Conservation (phyloP, 2,113 vertebrate genomes). For the Aramus guarauna region DNA sequence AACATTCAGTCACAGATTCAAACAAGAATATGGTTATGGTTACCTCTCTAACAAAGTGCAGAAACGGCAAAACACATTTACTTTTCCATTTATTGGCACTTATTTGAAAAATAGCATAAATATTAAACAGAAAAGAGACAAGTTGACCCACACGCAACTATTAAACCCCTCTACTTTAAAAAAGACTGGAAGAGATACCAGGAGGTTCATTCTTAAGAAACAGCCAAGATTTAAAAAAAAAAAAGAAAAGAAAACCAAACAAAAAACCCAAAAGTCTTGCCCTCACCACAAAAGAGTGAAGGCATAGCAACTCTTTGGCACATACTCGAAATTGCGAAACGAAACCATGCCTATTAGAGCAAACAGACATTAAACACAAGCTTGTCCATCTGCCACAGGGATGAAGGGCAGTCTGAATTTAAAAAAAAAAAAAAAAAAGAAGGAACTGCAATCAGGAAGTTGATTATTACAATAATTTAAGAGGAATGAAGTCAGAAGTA, state of each 20-base stretch:
- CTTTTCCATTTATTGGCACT: slow-evolving; percentile 53
- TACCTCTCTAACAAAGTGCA: neutral
- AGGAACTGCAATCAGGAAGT: neutral
- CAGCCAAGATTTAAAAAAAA: neutral
- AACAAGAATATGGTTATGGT: neutral
- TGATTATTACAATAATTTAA: slow-evolving; percentile 30
- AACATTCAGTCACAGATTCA: neutral
- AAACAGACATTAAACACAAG: neutral
- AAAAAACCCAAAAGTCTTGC: neutral
- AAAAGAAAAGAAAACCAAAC: neutral
- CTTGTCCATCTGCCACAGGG: neutral
- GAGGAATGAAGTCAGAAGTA: slow-evolving; percentile 24
- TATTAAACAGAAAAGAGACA: slow-evolving; percentile 45
- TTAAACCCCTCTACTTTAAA: neutral
- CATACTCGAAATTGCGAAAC: neutral
- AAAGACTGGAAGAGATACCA: neutral
- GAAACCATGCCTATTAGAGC: neutral
- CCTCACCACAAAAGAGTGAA: slow-evolving; percentile 24
- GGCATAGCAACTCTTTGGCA: slow-evolving; percentile 7
- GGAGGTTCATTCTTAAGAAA: slow-evolving; percentile 9
- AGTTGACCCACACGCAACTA: neutral
- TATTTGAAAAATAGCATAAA: slow-evolving; percentile 62
- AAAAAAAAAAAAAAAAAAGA: neutral
- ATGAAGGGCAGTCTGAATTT: neutral
- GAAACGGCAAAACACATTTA: neutral